Evolutionary conservation across 2,797 vertebrate genomes (phyloP).

Genomic region (Rhyacichthys aspro): DNA sequence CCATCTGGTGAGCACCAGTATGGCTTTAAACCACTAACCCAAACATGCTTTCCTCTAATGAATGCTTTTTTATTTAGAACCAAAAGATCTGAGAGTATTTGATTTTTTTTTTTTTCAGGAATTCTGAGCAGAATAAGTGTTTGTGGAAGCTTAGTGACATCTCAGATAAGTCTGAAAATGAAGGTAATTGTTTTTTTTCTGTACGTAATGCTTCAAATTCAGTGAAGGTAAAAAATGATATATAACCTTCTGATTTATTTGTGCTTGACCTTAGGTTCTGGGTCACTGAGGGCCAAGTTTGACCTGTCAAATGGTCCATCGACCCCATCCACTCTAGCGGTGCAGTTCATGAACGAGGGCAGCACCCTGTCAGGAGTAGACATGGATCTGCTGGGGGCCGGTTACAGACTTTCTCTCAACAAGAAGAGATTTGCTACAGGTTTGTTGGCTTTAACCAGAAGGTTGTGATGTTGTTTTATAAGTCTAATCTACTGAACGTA

Average conservation of each 20-base stretch:
- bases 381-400: conserved; percentile 89
- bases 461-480: not conserved
- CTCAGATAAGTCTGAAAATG: conserved; percentile 96
- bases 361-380: conserved; percentile 92
- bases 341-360: conserved; percentile 94
- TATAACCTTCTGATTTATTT: conserved; percentile 14
- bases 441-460: conserved; percentile 58
- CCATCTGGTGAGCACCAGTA: conserved; percentile 84
- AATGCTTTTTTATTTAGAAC: not conserved
- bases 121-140: conserved; percentile 92
- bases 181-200: conserved; percentile 78
- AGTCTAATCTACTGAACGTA: not conserved
- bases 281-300: conserved; percentile 95
- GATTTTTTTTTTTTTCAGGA: conserved; percentile 78
- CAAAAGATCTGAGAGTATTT: too few species aligned
- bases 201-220: not conserved
- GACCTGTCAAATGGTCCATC: conserved; percentile 92
- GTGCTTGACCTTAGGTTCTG: conserved; percentile 83
- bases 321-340: conserved; percentile 90
- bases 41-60: not conserved
- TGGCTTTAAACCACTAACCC: not conserved
- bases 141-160: conserved; percentile 94
- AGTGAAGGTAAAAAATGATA: not conserved
- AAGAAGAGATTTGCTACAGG: conserved; percentile 98
- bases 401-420: conserved; percentile 92